Percentiles rank a stretch among this genome's conserved stretches.
phyloP scores from a whole-genome alignment of 2,113 vertebrate species.

The Seriola aureovittata region DNA sequence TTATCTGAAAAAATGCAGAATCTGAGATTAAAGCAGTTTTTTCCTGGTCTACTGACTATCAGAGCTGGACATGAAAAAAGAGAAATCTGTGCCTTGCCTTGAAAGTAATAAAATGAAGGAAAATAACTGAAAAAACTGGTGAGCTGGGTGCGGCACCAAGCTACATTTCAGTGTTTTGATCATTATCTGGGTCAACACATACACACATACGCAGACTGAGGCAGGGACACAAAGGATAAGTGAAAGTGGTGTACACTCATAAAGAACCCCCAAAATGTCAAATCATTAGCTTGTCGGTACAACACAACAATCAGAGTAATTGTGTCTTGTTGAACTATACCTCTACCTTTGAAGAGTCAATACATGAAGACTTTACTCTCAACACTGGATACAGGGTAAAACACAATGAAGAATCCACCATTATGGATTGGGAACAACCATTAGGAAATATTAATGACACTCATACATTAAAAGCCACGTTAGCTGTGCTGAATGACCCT shows the following conservation, averaged over 20 bases:
- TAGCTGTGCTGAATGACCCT: neutral
- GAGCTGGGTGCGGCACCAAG: constrained; percentile 1
- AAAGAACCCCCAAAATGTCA: neutral
- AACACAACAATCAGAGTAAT: constrained; percentile 25
- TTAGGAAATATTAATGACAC: constrained; percentile 2
- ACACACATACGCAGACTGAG: neutral
- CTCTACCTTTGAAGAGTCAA: constrained; percentile 5
- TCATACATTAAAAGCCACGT: neutral
- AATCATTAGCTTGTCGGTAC: neutral
- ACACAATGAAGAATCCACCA: neutral
- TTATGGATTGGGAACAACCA: constrained; percentile 6
- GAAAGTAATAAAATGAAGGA: neutral
- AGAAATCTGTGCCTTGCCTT: neutral
- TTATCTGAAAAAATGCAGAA: constrained; percentile 1
- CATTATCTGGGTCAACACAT: constrained; percentile 55
- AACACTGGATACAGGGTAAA: neutral
- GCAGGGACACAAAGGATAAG: neutral
- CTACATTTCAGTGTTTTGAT: constrained; percentile 28
- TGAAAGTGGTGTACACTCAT: neutral
- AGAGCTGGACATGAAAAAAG: neutral
- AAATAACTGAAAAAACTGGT: constrained; percentile 9
- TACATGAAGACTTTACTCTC: constrained; percentile 4
- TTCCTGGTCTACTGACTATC: neutral
- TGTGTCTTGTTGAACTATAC: constrained; percentile 13
- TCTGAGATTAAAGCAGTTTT: constrained; percentile 1